Base-by-base conservation (phyloP, 2,888 invertebrate genomes). In the Saturnia japonica region DNA sequence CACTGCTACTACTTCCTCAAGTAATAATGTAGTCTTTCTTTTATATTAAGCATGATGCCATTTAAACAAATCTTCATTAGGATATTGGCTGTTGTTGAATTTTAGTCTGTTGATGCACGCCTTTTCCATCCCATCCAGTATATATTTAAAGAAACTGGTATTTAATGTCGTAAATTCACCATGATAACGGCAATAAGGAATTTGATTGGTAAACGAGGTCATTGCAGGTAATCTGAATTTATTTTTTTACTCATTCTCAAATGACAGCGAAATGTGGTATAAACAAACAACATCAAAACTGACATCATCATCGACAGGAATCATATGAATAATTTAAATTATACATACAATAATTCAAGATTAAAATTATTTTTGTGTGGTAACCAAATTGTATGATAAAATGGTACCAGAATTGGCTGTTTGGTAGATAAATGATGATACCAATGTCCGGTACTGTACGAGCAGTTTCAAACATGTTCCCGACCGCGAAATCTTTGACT, bases 401-500 rank as follows among this genome's bases (percentile, higher is more conserved):
- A 22, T 43, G n/a, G 69, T 69, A 25, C 47, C 16, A 19, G 69
- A 40, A 40, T 19, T 43, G 69, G 42, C 25, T 14, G 57, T 60
- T 60, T 16, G 28, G 34, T 19, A 19, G 69, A 69, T 69, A 69
- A 45, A 19, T 12, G 64, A 43, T 45, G 64, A 69, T 69, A 69
- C 28, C 45, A n/a, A 60, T 69, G 47, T 64, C 64, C 64, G 64
- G 64, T 64, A 19, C 64, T 64, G 64, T n/a, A 9, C 9, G n/a
- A 64, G n/a, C 19, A 19, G n/a, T 40, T 16, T 40, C 19, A 22
- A 64, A 40, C 28, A 28, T 64, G 40, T 64, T 64, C 19, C n/a
- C 40, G 64, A 40, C n/a, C 11, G 64, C 64, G 64, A 64, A 64
- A 64, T 64, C 40, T 40, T 16, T 40, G 40, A 40, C 3, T 64